A percentile compares a stretch with the other conserved stretches of the same genome.
Evolutionary conservation across 2,888 invertebrate species (phyloP).

Genomic region (Drosophila engyochracea): DNA sequence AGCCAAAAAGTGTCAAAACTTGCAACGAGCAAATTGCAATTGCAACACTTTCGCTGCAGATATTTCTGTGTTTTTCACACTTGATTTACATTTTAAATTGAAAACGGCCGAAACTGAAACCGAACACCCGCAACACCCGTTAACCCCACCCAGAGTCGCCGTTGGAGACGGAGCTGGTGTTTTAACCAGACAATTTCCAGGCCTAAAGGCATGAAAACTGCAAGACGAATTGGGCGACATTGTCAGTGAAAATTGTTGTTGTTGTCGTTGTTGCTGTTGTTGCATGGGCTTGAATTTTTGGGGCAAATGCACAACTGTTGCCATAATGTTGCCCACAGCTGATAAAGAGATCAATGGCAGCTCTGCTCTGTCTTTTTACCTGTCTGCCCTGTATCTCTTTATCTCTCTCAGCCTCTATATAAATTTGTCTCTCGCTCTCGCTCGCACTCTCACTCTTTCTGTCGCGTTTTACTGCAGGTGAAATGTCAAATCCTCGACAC

Average conservation of each 20-base stretch:
- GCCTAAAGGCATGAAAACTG: conserved; percentile 73
- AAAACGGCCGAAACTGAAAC: conserved; percentile 64
- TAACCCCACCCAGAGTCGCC: background rate
- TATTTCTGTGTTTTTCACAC: conserved; percentile 74
- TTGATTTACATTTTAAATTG: conserved; percentile 80
- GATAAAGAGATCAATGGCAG: conserved; percentile 79
- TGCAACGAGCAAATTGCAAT: conserved; percentile 78
- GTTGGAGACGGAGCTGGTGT: conserved; percentile 2
- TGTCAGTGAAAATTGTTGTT: conserved; percentile 59
- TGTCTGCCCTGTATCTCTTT: background rate
- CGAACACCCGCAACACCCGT: conserved; percentile 20
- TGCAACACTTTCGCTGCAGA: conserved; percentile 78
- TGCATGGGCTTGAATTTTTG: conserved; percentile 55
- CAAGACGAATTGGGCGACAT: conserved; percentile 79
- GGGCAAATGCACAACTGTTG: conserved; percentile 50
- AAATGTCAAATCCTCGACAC: conserved; percentile 70
- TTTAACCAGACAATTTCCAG: conserved; percentile 64
- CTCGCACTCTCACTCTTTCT: background rate
- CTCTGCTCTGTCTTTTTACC: conserved; percentile 1
- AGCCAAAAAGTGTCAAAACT: conserved; percentile 75
- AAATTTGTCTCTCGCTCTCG: background rate
- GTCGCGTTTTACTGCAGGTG: conserved; percentile 51
- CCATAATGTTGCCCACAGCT: conserved; percentile 29
- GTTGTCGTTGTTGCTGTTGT: conserved; percentile 23
- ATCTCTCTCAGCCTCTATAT: background rate